These are phyloP conservation scores for Limonius californicus DNA, from an alignment of 1,140 invertebrate genomes.

Conservation along the genomic window DNA sequence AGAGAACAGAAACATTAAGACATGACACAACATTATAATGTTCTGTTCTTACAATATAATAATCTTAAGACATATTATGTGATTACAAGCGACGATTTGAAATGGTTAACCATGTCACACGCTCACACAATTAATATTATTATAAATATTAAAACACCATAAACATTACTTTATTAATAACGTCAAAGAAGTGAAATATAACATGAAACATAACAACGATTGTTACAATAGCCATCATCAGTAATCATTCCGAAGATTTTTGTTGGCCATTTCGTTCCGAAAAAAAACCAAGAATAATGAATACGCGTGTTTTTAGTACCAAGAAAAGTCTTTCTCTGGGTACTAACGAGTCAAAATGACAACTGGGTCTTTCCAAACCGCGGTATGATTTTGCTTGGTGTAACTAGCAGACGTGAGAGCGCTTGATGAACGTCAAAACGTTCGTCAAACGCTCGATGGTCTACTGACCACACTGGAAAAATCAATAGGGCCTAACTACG, in stretches of 20 bases:
- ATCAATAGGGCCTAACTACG: conserved; percentile 33
- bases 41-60: conserved; percentile 22
- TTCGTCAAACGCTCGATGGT: conserved; percentile 21
- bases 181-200: conserved; percentile 19
- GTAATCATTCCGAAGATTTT: conserved; percentile 10
- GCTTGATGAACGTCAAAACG: not conserved
- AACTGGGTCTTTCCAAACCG: conserved; percentile 23
- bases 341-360: conserved; percentile 12
- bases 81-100: conserved; percentile 18
- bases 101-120: conserved; percentile 26
- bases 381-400: conserved; percentile 21
- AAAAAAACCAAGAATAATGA: not conserved
- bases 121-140: not conserved
- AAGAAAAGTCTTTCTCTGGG: not conserved
- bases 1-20: conserved; percentile 20
- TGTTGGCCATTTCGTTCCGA: conserved; percentile 5
- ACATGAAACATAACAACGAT: conserved; percentile 13
- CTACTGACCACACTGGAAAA: conserved; percentile 6
- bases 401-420: not conserved
- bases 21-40: conserved; percentile 21
- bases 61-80: conserved; percentile 21
- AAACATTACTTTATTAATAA: conserved; percentile 21
- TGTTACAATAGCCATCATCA: conserved; percentile 8
- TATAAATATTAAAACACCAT: conserved; percentile 28
- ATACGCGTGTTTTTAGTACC: not conserved